These are phyloP conservation scores for Euproctis similis DNA, from an alignment of 2,888 invertebrate species.

Conservation along the genomic window DNA sequence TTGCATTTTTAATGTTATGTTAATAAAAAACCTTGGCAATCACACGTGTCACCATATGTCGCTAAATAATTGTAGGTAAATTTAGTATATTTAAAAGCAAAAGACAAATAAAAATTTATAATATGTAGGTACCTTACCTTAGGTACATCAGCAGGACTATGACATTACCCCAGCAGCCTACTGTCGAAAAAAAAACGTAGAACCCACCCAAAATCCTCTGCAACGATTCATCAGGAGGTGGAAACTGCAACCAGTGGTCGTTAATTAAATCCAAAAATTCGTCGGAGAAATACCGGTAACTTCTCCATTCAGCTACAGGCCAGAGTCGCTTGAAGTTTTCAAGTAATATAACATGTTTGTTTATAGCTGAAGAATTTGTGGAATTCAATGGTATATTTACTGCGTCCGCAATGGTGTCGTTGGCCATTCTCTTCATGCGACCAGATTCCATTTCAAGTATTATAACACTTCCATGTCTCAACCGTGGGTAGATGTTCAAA, in stretches of 20 bases:
- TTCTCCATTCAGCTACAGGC: slow-evolving; percentile 68
- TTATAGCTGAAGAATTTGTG: slow-evolving; percentile 27
- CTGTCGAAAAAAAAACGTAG: slow-evolving; percentile 78
- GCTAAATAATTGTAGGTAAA: too few species aligned
- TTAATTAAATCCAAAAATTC: slow-evolving; percentile 78
- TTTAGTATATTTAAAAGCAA: too few species aligned
- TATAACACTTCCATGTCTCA: too few species aligned
- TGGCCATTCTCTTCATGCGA: slow-evolving; percentile 14
- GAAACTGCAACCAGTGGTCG: slow-evolving; percentile 82
- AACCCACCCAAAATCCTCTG: slow-evolving; percentile 78
- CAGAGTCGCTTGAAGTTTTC: slow-evolving; percentile 50
- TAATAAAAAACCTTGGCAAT: too few species aligned
- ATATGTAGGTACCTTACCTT: slow-evolving; percentile 67
- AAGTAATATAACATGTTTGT: slow-evolving; percentile 39
- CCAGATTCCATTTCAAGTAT: too few species aligned
- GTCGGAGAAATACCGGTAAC: slow-evolving; percentile 73
- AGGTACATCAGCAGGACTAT: slow-evolving; percentile 83
- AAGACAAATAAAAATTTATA: too few species aligned
- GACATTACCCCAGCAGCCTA: slow-evolving; percentile 82
- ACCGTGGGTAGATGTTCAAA: too few species aligned
- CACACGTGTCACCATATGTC: too few species aligned
- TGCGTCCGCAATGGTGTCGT: slow-evolving; percentile 23
- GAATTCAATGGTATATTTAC: slow-evolving; percentile 23
- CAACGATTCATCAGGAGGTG: slow-evolving; percentile 74
- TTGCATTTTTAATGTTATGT: too few species aligned